Conservation (phyloP, 2,797 vertebrate species). For the Oophaga sylvatica region DNA sequence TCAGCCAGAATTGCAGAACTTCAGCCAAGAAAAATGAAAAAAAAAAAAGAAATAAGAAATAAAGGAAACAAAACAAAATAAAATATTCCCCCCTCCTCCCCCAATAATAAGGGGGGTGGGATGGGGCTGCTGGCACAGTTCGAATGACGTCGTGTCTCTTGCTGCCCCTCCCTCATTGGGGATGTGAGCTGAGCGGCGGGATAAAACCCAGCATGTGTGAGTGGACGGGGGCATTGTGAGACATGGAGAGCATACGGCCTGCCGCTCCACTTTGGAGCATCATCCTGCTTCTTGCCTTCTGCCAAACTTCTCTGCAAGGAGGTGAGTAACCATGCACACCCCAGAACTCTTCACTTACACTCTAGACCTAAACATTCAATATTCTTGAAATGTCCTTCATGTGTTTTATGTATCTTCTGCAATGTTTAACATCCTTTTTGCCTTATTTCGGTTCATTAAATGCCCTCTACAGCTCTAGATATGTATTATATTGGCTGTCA, state of each 20-base stretch:
- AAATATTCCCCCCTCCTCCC: slow-evolving; percentile 59
- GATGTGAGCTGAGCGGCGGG: slow-evolving; percentile 61
- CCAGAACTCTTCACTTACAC: background rate
- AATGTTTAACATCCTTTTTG: background rate
- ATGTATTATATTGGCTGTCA: no score
- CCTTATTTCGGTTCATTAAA: background rate
- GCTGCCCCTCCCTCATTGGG: slow-evolving; percentile 60
- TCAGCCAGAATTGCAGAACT: slow-evolving; percentile 60
- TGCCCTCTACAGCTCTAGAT: background rate
- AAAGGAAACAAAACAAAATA: slow-evolving; percentile 58
- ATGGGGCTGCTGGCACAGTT: slow-evolving; percentile 59
- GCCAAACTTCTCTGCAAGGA: slow-evolving; percentile 59
- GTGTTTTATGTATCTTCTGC: background rate
- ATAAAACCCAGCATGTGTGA: slow-evolving; percentile 63
- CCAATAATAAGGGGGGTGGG: slow-evolving; percentile 58
- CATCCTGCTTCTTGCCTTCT: slow-evolving; percentile 59
- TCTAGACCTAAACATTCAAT: background rate
- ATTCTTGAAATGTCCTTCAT: background rate
- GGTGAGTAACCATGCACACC: slow-evolving; percentile 52
- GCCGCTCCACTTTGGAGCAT: slow-evolving; percentile 59
- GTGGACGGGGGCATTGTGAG: slow-evolving; percentile 62
- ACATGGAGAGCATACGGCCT: slow-evolving; percentile 62
- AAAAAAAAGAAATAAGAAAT: slow-evolving; percentile 45
- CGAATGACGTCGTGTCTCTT: slow-evolving; percentile 62
- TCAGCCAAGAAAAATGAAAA: slow-evolving; percentile 63